Evolutionary conservation across 2,797 vertebrate species (phyloP).

Genomic region (Pterois miles): DNA sequence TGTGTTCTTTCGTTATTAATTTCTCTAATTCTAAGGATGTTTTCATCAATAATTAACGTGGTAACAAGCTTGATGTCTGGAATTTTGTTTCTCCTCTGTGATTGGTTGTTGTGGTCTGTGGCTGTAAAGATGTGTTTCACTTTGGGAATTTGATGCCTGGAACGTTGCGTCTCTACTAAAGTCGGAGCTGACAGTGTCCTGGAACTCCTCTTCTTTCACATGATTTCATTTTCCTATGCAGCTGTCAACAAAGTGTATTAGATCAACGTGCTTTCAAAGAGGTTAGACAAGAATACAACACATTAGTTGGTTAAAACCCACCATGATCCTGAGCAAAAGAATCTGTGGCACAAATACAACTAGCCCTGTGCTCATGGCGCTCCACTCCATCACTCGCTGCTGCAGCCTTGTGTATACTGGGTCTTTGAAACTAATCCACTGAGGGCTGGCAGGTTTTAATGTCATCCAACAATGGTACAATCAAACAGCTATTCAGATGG

Average conservation of each 20-base stretch:
- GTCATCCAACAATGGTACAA: slow-evolving; percentile 58
- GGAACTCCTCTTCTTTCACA: neutral
- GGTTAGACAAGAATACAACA: neutral
- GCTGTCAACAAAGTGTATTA: neutral
- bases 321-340: neutral
- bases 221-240: neutral
- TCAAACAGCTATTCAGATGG: slow-evolving; percentile 60
- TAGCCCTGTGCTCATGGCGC: neutral
- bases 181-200: neutral
- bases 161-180: neutral
- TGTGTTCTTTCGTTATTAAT: neutral
- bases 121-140: neutral
- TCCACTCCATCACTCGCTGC: neutral
- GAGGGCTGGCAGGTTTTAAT: slow-evolving; percentile 60
- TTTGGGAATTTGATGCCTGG: neutral
- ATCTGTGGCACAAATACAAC: neutral
- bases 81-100: neutral
- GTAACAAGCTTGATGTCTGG: neutral
- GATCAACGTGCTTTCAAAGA: slow-evolving; percentile 1
- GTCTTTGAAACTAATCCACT: slow-evolving; percentile 61
- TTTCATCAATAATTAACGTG: neutral
- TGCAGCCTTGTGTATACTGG: slow-evolving; percentile 15
- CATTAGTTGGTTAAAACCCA: neutral
- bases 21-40: neutral
- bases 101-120: neutral